Percentiles rank a stretch among this genome's conserved stretches.
phyloP scores from a whole-genome alignment of 2,797 vertebrate genomes.

The Avahi laniger region DNA sequence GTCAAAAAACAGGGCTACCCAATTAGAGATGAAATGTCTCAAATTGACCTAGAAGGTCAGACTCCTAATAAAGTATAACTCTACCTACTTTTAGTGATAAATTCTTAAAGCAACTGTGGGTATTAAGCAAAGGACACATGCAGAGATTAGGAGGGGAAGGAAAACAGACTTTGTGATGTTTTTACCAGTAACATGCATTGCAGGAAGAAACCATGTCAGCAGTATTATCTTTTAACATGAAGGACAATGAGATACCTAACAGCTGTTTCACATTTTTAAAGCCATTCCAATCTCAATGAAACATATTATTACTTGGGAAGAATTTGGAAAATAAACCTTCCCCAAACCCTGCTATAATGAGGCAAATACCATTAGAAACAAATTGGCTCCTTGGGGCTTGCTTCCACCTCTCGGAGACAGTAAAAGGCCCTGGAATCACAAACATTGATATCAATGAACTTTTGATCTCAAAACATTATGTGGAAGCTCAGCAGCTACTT shows the following conservation, averaged over 20 bases:
- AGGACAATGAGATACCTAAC: constrained; percentile 68
- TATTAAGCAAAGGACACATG: constrained; percentile 32
- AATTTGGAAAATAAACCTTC: constrained; percentile 63
- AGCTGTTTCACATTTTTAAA: constrained; percentile 70
- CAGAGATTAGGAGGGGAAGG: neutral
- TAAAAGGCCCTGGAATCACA: constrained; percentile 35
- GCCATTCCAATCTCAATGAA: constrained; percentile 62
- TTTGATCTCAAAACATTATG: constrained; percentile 56
- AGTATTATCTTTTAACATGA: constrained; percentile 64
- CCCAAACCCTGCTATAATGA: constrained; percentile 27
- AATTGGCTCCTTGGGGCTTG: constrained; percentile 36
- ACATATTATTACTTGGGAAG: constrained; percentile 40
- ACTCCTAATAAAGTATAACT: neutral
- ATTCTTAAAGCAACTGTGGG: constrained; percentile 14
- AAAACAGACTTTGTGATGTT: constrained; percentile 48
- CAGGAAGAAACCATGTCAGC: constrained; percentile 58
- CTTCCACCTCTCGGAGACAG: constrained; percentile 37
- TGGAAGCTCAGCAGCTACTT: constrained; percentile 24
- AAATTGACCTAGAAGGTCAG: neutral
- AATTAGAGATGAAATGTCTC: neutral
- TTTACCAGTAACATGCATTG: constrained; percentile 20
- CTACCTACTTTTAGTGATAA: neutral
- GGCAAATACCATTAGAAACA: constrained; percentile 48
- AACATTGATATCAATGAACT: constrained; percentile 54
- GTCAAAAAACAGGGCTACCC: neutral